phyloP scores from a whole-genome alignment of 2,113 vertebrate species.

The Dryoscopus gambensis region DNA sequence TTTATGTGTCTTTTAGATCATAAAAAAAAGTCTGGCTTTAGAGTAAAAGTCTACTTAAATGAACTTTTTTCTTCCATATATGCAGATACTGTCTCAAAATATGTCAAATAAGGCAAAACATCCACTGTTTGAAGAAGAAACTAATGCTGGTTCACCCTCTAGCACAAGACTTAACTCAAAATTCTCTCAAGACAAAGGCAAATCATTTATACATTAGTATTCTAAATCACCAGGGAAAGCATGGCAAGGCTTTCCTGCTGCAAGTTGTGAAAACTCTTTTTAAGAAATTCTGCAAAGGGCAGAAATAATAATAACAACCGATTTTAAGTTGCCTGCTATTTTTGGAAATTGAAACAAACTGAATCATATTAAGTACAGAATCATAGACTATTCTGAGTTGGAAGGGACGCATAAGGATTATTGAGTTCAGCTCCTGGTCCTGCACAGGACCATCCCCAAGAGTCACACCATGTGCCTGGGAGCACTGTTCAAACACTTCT shows the following conservation, averaged over 20 bases:
- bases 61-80: not conserved
- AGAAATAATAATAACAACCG: conserved; percentile 16
- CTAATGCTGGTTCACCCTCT: not conserved
- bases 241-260: not conserved
- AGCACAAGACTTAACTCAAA: not conserved
- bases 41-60: not conserved
- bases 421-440: not conserved
- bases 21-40: not conserved
- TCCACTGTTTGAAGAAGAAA: not conserved
- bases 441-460: not conserved
- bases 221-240: not conserved
- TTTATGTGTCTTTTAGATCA: not conserved
- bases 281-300: not conserved
- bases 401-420: not conserved
- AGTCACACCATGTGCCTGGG: not conserved
- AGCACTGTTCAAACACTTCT: no score
- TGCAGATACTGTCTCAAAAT: not conserved
- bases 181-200: not conserved
- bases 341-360: conserved; percentile 11
- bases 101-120: not conserved
- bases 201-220: not conserved
- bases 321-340: not conserved
- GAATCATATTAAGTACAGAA: not conserved
- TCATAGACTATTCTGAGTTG: not conserved
- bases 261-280: conserved; percentile 17